Evolutionary conservation across 2,888 invertebrate species (phyloP), one percentile per base, ranked within the genome.

Genomic region (Nymphalis urticae): DNA sequence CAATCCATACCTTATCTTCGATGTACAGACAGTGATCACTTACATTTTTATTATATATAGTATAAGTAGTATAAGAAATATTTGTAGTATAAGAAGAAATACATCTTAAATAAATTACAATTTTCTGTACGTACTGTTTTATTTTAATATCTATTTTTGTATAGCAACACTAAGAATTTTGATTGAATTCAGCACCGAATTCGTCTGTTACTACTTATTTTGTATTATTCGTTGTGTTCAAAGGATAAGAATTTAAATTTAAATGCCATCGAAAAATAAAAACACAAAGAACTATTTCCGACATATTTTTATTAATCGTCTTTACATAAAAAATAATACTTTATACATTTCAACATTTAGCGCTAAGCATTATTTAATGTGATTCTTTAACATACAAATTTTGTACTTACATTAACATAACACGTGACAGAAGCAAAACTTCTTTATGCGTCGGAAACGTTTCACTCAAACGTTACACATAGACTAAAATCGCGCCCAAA

Each of bases 301-400:
- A 58, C 42, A 42, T 42, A 58, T 80, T 76, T 84, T 85, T 85
- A 84, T 84, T 85, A 74, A 76, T 79, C 71, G 64, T 81, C 82
- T 86, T 84, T 85, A 85, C 84, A 88, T 81, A 85, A 83, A 87
- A 80, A 88, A 89, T 89, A 90, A 90, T 89, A 90, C 89, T 90
- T 87, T 85, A 80, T 83, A 82, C 80, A 82, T 81, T 82, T 82
- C 77, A 82, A 83, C 80, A 78, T 77, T 80, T 76, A 83, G 80
- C 77, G 79, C 77, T 81, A 85, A 84, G 84, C 83, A 81, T 81
- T 75, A 75, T 77, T 62, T 36, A 21, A 56, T 58, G 62, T 48
- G 51, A 51, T 51, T n/a, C 21, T 24, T 61, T n/a, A 61, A 53
- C 42, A 42, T 53, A 24, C 42, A 51, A 17, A 59, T 51, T 78